A percentile compares a stretch with the other conserved stretches of the same genome.
Conservation (phyloP, 2,113 vertebrate species). For the Porphyrio hochstetteri region DNA sequence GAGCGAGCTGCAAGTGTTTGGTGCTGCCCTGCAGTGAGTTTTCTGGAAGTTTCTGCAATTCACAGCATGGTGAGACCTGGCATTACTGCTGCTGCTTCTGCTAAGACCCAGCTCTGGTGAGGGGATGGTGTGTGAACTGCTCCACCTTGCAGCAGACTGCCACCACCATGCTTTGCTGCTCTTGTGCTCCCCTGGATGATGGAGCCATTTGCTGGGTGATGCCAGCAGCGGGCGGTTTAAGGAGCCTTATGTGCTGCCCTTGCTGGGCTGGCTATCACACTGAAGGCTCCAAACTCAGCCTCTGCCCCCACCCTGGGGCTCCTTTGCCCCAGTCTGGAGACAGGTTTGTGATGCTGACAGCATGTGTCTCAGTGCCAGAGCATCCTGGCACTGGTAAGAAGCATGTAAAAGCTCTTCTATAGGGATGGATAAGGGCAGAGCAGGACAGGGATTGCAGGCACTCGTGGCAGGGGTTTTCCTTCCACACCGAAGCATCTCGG, state of each 20-base stretch:
- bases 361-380: not conserved
- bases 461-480: not conserved
- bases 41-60: not conserved
- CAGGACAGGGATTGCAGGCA: rapidly evolving
- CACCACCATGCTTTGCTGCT: not conserved
- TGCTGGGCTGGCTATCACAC: not conserved
- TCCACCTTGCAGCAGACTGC: not conserved
- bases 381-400: not conserved
- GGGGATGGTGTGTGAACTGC: not conserved
- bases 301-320: not conserved
- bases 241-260: not conserved
- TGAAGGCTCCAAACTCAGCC: not conserved
- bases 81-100: not conserved
- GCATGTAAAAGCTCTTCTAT: not conserved
- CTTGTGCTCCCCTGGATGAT: not conserved
- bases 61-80: not conserved
- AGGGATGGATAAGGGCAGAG: not conserved
- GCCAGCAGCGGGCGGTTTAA: not conserved
- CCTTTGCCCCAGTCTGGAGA: not conserved
- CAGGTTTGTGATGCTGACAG: not conserved
- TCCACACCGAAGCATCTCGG: not conserved
- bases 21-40: not conserved
- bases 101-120: not conserved
- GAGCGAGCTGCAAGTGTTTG: rapidly evolving
- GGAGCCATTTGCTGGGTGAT: not conserved